A percentile compares a stretch with the other conserved stretches of the same genome.
Conservation (phyloP, 2,113 vertebrate genomes). For the Manacus vitellinus region DNA sequence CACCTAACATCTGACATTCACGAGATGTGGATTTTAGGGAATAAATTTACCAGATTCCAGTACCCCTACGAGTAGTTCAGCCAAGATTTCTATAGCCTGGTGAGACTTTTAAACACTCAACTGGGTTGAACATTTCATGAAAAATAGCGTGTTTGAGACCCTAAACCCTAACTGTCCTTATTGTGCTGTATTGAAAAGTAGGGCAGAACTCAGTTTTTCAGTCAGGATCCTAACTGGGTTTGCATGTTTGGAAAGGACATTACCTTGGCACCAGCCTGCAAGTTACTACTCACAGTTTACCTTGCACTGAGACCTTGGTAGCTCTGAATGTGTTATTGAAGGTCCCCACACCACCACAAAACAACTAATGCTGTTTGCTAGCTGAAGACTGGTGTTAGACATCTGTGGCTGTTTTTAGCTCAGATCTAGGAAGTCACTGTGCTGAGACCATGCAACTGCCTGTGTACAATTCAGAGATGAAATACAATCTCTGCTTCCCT, state of each 20-base stretch:
- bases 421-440: background rate
- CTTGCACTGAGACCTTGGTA: background rate
- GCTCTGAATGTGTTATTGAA: background rate
- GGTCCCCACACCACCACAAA: too few species aligned
- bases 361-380: background rate
- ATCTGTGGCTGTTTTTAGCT: background rate
- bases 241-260: background rate
- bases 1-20: background rate
- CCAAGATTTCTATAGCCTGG: background rate
- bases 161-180: background rate
- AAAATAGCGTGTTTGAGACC: background rate
- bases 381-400: background rate
- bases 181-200: background rate
- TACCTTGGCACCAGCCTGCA: background rate
- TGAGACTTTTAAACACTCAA: background rate
- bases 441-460: background rate
- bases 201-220: background rate
- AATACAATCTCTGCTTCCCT: background rate
- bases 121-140: background rate
- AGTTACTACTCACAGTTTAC: background rate
- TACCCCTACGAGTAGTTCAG: background rate
- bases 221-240: background rate
- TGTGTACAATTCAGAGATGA: background rate
- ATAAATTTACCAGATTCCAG: background rate
- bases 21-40: background rate